Evolutionary conservation across 2,797 vertebrate genomes (phyloP).

Genomic region (Tadarida brasiliensis): DNA sequence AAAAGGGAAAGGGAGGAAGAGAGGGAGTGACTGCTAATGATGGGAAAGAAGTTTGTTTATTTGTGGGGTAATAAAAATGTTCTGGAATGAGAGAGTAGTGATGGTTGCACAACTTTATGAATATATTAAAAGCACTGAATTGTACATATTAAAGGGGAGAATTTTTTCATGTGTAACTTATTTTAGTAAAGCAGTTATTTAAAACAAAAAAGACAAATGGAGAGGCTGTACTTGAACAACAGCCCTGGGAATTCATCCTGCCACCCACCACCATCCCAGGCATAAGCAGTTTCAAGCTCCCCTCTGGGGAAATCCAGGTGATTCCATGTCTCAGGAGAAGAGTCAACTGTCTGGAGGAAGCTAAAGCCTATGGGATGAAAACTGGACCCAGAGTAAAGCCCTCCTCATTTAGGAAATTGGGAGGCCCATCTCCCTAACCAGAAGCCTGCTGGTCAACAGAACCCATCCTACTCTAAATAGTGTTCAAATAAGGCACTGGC

Average conservation of each 20-base stretch:
- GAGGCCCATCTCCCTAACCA: neutral
- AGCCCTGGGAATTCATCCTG: neutral
- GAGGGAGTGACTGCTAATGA: neutral
- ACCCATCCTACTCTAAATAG: neutral
- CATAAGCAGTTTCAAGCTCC: neutral
- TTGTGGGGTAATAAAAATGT: neutral
- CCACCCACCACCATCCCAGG: neutral
- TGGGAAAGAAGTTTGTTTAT: neutral
- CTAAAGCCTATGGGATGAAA: neutral
- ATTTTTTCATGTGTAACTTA: neutral
- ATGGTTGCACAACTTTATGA: neutral
- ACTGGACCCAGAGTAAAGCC: neutral
- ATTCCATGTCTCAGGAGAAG: neutral
- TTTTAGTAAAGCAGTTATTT: neutral
- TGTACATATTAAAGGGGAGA: neutral
- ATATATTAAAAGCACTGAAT: neutral
- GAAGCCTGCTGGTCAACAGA: neutral
- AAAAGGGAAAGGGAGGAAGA: neutral
- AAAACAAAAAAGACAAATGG: neutral
- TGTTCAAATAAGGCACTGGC: neutral
- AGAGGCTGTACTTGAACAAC: neutral
- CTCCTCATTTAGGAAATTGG: neutral
- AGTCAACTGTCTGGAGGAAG: neutral
- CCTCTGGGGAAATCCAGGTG: neutral
- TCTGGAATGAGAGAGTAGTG: neutral